phyloP scores from a whole-genome alignment of 2,797 vertebrate species.

The Gallinago nigripennis region DNA sequence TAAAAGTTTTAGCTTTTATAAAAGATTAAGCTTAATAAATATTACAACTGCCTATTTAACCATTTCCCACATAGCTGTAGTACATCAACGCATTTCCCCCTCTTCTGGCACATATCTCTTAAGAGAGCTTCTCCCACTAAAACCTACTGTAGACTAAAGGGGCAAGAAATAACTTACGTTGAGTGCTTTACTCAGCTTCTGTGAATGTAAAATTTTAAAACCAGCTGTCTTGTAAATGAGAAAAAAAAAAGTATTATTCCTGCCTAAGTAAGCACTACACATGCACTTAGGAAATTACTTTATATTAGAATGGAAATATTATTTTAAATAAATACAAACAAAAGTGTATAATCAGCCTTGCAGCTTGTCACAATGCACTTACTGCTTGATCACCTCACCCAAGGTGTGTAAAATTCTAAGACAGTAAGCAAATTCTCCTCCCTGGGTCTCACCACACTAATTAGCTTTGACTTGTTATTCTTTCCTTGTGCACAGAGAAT shows the following conservation, averaged over 20 bases:
- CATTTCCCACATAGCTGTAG: background rate
- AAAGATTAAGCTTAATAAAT: background rate
- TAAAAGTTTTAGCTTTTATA: background rate
- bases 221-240: background rate
- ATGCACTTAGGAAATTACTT: background rate
- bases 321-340: background rate
- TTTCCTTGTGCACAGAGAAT: background rate
- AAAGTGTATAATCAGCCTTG: background rate
- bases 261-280: background rate
- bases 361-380: conserved; percentile 38
- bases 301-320: background rate
- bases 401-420: conserved; percentile 1
- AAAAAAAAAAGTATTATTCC: background rate
- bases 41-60: background rate
- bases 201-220: background rate
- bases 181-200: conserved; percentile 19
- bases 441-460: background rate
- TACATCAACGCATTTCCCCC: background rate
- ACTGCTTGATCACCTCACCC: conserved; percentile 26
- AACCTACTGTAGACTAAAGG: background rate
- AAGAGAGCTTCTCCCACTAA: background rate
- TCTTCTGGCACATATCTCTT: background rate
- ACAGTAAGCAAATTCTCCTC: background rate
- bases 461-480: background rate
- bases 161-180: background rate